phyloP scores from a whole-genome alignment of 2,888 invertebrate genomes.

The Margaritifera margaritifera region DNA sequence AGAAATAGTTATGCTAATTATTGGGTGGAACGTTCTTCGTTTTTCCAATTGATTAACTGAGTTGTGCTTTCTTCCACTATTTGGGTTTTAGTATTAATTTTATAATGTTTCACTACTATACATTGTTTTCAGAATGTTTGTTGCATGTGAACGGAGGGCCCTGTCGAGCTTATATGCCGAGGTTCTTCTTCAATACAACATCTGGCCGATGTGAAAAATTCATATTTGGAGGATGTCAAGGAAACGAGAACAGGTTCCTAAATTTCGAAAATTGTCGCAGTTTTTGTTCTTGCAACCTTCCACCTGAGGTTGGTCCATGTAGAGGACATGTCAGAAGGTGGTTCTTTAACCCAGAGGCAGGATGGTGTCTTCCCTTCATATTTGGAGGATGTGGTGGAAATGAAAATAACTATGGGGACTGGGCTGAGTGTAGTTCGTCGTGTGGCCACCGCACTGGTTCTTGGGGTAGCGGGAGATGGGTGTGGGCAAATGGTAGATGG shows the following conservation, averaged over 20 bases:
- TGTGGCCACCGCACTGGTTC: conserved; percentile 19
- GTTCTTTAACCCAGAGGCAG: conserved; percentile 32
- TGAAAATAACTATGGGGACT: conserved; percentile 23
- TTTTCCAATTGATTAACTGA: no score
- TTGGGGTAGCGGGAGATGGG: no score
- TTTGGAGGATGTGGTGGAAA: conserved; percentile 43
- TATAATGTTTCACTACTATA: no score
- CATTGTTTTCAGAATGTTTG: conserved; percentile 21
- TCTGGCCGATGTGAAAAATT: conserved; percentile 85
- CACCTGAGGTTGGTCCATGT: conserved; percentile 37
- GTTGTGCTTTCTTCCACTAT: no score
- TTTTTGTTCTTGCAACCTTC: conserved; percentile 24
- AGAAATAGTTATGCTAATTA: no score
- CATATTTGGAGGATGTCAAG: conserved; percentile 82
- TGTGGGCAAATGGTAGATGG: no score
- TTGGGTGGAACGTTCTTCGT: no score
- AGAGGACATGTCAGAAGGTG: conserved; percentile 28
- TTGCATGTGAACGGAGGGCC: conserved; percentile 20
- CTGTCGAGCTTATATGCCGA: conserved; percentile 69
- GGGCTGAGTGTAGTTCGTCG: conserved; percentile 27
- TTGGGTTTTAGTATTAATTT: no score
- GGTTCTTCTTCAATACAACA: conserved; percentile 86
- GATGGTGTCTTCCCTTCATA: conserved; percentile 32
- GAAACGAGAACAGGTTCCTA: conserved; percentile 87
- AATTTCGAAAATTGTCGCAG: conserved; percentile 15